Evolutionary conservation across 2,888 invertebrate species (phyloP).

Genomic region (Spicauda simplicius): DNA sequence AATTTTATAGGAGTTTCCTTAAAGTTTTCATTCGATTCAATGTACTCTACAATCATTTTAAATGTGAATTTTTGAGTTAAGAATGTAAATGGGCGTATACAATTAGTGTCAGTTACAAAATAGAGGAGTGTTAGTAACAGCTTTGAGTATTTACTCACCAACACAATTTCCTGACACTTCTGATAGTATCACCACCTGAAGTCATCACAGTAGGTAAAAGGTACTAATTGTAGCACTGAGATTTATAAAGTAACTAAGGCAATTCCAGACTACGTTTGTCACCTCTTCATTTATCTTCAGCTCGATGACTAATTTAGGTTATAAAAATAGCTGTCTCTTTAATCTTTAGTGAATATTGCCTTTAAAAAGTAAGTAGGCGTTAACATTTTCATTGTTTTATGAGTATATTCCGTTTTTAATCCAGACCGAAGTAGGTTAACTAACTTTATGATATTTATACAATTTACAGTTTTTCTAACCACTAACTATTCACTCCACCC

Average conservation of each 20-base stretch:
- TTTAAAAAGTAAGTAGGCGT: conserved; percentile 25
- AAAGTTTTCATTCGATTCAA: no score
- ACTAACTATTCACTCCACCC: conserved; percentile 12
- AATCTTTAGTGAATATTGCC: conserved; percentile 26
- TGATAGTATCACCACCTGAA: conserved; percentile 39
- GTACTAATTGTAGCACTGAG: conserved; percentile 42
- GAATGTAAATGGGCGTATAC: neutral
- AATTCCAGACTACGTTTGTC: conserved; percentile 62
- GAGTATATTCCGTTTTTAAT: conserved; percentile 15
- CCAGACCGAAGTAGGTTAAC: neutral
- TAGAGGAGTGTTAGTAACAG: neutral
- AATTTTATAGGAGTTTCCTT: neutral
- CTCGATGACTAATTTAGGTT: conserved; percentile 71
- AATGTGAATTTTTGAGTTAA: neutral
- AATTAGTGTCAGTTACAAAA: neutral
- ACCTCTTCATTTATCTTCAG: conserved; percentile 59
- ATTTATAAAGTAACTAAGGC: conserved; percentile 42
- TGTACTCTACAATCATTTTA: neutral
- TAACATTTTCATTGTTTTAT: conserved; percentile 25
- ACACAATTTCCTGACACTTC: conserved; percentile 36
- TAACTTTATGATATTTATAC: conserved; percentile 5
- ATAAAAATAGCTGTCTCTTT: conserved; percentile 65
- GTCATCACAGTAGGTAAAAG: conserved; percentile 43
- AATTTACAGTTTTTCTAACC: conserved; percentile 6
- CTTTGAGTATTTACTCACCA: conserved; percentile 43